phyloP scores from a whole-genome alignment of 2,888 invertebrate genomes.

The Dynastes maya region DNA sequence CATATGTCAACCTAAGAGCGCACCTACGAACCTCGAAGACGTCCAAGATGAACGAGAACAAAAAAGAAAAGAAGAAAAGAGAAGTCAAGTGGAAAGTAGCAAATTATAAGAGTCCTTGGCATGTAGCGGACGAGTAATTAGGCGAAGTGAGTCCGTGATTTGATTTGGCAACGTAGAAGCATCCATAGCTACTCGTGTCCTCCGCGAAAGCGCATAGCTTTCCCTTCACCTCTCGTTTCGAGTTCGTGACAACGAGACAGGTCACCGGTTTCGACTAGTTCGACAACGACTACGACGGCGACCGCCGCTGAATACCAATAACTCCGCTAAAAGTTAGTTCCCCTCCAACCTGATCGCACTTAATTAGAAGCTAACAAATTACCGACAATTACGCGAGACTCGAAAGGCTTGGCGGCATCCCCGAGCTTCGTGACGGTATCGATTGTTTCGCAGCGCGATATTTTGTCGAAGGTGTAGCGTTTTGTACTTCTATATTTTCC shows the following conservation, averaged over 20 bases:
- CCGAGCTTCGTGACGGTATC: too few relatives aligned
- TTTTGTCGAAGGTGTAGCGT: too few relatives aligned
- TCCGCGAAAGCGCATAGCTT: too few relatives aligned
- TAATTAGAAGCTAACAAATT: conserved; percentile 50
- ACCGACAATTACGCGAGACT: conserved; percentile 42
- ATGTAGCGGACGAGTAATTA: conserved; percentile 39
- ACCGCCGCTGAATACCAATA: conserved; percentile 46
- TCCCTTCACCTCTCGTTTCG: not conserved
- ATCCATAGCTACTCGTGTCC: not conserved
- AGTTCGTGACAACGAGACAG: conserved; percentile 50
- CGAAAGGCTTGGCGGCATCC: too few relatives aligned
- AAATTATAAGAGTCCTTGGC: conserved; percentile 27
- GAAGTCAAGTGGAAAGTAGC: conserved; percentile 23
- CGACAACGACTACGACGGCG: not conserved
- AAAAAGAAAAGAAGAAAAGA: conserved; percentile 5
- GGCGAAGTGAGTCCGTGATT: conserved; percentile 49
- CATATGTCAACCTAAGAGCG: not conserved
- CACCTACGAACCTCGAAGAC: not conserved
- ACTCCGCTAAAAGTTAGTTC: conserved; percentile 46
- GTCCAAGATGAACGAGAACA: not conserved
- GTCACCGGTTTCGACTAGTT: conserved; percentile 43
- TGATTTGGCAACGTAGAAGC: conserved; percentile 45
- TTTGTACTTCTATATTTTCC: too few relatives aligned
- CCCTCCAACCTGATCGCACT: conserved; percentile 17
- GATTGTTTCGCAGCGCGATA: too few relatives aligned